Evolutionary conservation across 2,113 vertebrate genomes (phyloP), one percentile per base, ranked within the genome.

Genomic region (Oreochromis spilurus): DNA sequence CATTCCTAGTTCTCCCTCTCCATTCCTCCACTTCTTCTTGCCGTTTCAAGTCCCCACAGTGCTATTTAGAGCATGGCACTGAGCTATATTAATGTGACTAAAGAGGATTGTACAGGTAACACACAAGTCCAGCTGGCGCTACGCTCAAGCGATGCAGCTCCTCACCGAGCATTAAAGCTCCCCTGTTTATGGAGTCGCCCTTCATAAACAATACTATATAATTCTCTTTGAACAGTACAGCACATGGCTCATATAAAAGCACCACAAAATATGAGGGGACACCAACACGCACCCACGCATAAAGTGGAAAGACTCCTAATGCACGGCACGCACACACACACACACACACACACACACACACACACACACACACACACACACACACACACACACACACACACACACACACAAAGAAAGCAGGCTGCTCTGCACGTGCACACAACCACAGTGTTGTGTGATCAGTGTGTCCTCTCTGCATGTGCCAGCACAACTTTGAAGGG

Each of bases 221-320:
- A 95, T 96, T 94, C 95, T 86, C 93, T 96, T 94, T 96, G 92
- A 95, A 93, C 79, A 31, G 81, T 62, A 54, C 89, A 17, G 62
- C 83, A 54, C 81, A 80, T 72, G 86, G 79, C 79, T 84, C 54
- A 45, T 91, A 89, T 87, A 91, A 91, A 65, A 88, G 79, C 75
- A 81, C 80, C 4, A 26, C 88, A 88, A 90, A 94, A 92, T 92
- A 84, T 70, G 89, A 92, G 79, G 55, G 91, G 88, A 88, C 84
- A 79, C 85, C 79, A 60, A 38, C 16, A 24, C 78, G 29, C 86
- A 79, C 75, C 67, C 72, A 38, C 82, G 40, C 36, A 36, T 75
- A 31, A 57, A 84, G 60, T 54, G 57, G 31, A 45, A 60, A 17
- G 60, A 54, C 82, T 67, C 38, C 54, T 38, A 40, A 81, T 48